phyloP scores from a whole-genome alignment of 2,797 vertebrate genomes.

The Balearica regulorum region DNA sequence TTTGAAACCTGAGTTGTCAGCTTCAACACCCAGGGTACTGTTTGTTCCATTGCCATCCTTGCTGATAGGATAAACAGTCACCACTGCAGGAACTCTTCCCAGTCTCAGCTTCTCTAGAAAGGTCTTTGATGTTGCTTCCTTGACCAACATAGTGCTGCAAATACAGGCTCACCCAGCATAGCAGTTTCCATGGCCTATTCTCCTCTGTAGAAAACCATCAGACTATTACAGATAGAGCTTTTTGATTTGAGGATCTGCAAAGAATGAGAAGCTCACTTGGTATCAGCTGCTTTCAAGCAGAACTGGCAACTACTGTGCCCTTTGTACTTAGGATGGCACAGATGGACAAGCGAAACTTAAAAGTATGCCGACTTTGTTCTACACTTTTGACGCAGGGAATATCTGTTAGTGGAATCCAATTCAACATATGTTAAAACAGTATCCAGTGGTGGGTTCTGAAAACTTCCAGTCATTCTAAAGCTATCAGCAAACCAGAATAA shows the following conservation, averaged over 20 bases:
- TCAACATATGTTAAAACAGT: background rate
- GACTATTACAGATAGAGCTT: background rate
- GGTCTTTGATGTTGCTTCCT: background rate
- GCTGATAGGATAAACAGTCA: background rate
- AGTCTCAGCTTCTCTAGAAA: background rate
- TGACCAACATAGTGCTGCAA: background rate
- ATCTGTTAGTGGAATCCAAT: fast-evolving
- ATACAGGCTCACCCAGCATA: background rate
- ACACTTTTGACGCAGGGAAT: background rate
- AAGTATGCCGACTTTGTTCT: background rate
- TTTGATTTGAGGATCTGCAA: background rate
- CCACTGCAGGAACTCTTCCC: background rate
- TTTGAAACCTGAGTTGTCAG: background rate
- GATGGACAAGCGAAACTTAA: background rate
- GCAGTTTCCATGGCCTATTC: background rate
- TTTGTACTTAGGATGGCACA: background rate
- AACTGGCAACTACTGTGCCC: background rate
- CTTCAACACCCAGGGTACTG: background rate
- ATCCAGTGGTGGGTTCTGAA: background rate
- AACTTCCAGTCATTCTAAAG: background rate
- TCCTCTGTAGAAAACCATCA: background rate
- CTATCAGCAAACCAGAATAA: background rate
- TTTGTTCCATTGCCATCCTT: background rate
- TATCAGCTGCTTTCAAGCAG: background rate
- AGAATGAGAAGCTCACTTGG: background rate